Evolutionary conservation across 2,888 invertebrate species (phyloP), one percentile per base, ranked within the genome.

Genomic region (Cantharis rustica): DNA sequence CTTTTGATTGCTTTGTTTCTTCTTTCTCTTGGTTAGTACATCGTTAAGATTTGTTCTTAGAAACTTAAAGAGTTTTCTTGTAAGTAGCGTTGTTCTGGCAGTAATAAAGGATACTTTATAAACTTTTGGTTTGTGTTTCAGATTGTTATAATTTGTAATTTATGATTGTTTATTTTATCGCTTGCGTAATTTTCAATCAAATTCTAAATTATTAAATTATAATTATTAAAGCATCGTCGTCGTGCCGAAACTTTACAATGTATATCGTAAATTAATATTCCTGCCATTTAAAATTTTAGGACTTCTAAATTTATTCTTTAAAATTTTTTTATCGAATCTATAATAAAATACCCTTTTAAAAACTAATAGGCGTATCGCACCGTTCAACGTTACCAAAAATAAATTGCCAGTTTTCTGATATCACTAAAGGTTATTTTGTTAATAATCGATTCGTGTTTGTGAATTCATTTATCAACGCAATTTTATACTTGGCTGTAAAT

Each of bases 21-120:
- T 81, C 80, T 82, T 82, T 80, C 82, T 79, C 81, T 77, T 80
- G 82, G 82, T 81, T 82, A 80, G 80, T 83, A 82, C 83, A 83
- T 83, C 83, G 81, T 83, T 83, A 83, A 81, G 83, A 82, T 83
- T 83, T 82, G 82, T 83, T 81, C 81, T 80, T 79, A 78, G 80
- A 78, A 79, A 82, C 79, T 81, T 82, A 78, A 78, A 73, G 81
- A 81, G 81, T 80, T 82, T 79, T 81, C 79, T 79, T 82, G 80
- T 82, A 82, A 83, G 81, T 81, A 81, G 82, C 80, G 82, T 81
- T 83, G 81, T 83, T 83, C 77, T 78, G 79, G 78, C 80, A 80
- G 81, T 80, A 83, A 82, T 83, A 83, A 83, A 83, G 80, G 82
- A 81, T 82, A 83, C 83, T 83, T 83, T 83, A 83, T 83, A 83